phyloP scores from a whole-genome alignment of 2,888 invertebrate species.

The Cynaeus angustus region DNA sequence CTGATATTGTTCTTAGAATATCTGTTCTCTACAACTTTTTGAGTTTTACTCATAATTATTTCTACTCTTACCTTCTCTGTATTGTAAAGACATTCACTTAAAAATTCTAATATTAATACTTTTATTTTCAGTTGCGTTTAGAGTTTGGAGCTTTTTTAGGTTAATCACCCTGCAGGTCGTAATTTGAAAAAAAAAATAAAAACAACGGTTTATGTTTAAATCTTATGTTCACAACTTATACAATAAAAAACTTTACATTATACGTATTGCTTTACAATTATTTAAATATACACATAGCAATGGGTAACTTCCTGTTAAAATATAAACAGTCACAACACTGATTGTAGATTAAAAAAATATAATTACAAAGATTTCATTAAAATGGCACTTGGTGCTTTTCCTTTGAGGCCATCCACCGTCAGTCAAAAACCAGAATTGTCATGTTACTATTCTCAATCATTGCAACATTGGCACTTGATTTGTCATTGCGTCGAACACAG shows the following conservation, averaged over 20 bases:
- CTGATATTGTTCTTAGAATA: too few relatives aligned
- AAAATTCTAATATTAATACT: too few relatives aligned
- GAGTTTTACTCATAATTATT: too few relatives aligned
- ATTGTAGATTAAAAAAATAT: slow-evolving; percentile 40
- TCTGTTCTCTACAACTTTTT: too few relatives aligned
- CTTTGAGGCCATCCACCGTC: slow-evolving; percentile 25
- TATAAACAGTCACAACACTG: slow-evolving; percentile 44
- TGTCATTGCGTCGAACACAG: slow-evolving; percentile 27
- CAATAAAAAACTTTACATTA: slow-evolving; percentile 41
- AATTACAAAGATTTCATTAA: slow-evolving; percentile 31
- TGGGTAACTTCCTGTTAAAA: slow-evolving; percentile 46
- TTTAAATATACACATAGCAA: slow-evolving; percentile 41
- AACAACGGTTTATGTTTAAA: too few relatives aligned
- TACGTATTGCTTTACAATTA: slow-evolving; percentile 39
- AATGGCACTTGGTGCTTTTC: slow-evolving; percentile 35
- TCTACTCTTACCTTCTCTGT: too few relatives aligned
- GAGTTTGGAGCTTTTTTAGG: too few relatives aligned
- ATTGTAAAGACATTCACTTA: too few relatives aligned
- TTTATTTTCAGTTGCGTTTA: too few relatives aligned
- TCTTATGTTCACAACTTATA: slow-evolving; percentile 42
- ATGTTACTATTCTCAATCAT: slow-evolving; percentile 16
- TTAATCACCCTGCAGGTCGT: too few relatives aligned
- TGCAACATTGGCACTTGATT: slow-evolving; percentile 34
- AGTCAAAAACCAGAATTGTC: slow-evolving; percentile 36
- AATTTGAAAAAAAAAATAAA: too few relatives aligned